Evolutionary conservation across 53 echinoderm and acorn worm genomes (phyloP), one percentile per base, ranked within the genome.

Genomic region (Stichopus horrens): DNA sequence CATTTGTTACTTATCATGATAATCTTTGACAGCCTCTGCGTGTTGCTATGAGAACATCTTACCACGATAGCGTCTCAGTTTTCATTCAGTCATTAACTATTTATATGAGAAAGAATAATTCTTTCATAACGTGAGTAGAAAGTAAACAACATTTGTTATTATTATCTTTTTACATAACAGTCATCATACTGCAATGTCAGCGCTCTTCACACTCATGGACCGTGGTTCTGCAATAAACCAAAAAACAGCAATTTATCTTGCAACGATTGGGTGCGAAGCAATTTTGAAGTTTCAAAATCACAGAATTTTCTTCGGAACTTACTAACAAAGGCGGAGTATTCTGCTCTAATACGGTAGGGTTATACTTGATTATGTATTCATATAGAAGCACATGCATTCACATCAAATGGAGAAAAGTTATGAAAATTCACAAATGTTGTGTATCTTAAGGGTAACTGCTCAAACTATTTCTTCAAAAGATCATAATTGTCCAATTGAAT

Each of bases 161-260:
- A 13, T 7, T 16, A 10, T 63, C 63, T 63, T 16, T 63, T 63
- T 16, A 63, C 8, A 5, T 5, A 22, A 77, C 21, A 77, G 77
- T 10, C 13, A 16, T 16, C 53, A 11, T 55, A 53, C 14, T 77
- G 77, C 55, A 77, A 77, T 5, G 53, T 77, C 13, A 77, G 53
- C 14, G 77, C 53, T 77, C 16, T 14, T 11, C 77, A 77, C 10
- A 77, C 77, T 52, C 53, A 55, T 23, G 53, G 53, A 6, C 77
- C 77, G 5, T 77, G 77, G 77, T 77, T 77, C 55, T 77, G 77
- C 55, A 55, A 52, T 21, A 0, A 55, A 55, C 77, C 77, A 16
- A 11, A 55, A 55, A 52, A 77, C 55, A 4, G 3, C 16, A 71
- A 71, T 71, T 14, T 77, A 11, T 22, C 77, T 16, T 77, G 77